These are phyloP conservation scores for Drosophila athabasca DNA, from an alignment of 1,140 invertebrate genomes.

Conservation along the genomic window DNA sequence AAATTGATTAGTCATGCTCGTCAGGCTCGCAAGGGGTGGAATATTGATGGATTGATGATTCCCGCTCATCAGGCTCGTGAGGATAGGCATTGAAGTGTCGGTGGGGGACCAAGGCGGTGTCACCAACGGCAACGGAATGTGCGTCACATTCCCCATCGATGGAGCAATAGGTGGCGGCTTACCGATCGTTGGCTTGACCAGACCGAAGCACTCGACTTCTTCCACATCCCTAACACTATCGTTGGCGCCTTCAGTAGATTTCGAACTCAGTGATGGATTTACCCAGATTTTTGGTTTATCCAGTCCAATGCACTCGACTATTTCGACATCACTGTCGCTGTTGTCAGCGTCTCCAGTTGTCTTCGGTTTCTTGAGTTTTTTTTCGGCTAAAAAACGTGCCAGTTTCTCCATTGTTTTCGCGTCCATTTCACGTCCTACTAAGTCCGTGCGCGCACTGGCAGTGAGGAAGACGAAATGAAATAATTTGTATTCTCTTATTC, in stretches of 20 bases:
- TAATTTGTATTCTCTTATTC: no score
- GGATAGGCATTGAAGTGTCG: slow-evolving; percentile 16
- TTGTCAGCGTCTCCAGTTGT: not conserved
- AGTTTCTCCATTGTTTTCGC: no score
- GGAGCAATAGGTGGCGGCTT: no score
- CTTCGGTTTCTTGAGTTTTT: not conserved
- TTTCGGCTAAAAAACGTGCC: no score
- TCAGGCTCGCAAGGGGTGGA: slow-evolving; percentile 1
- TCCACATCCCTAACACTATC: no score
- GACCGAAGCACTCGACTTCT: no score
- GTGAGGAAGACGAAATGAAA: no score
- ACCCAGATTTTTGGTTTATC: no score
- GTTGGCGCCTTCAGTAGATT: not conserved
- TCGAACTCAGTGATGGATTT: no score
- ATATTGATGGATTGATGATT: not conserved
- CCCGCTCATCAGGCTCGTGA: slow-evolving; percentile 12
- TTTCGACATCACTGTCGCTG: slow-evolving; percentile 13
- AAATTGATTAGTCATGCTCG: no score
- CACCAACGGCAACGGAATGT: slow-evolving; percentile 3
- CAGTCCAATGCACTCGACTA: not conserved
- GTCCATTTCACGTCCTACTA: no score
- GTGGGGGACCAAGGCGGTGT: slow-evolving; percentile 51
- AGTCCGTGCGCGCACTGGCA: no score
- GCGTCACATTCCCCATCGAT: not conserved
- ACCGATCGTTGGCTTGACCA: not conserved